phyloP scores from a whole-genome alignment of 2,113 vertebrate species.

The Baryphthengus martii region DNA sequence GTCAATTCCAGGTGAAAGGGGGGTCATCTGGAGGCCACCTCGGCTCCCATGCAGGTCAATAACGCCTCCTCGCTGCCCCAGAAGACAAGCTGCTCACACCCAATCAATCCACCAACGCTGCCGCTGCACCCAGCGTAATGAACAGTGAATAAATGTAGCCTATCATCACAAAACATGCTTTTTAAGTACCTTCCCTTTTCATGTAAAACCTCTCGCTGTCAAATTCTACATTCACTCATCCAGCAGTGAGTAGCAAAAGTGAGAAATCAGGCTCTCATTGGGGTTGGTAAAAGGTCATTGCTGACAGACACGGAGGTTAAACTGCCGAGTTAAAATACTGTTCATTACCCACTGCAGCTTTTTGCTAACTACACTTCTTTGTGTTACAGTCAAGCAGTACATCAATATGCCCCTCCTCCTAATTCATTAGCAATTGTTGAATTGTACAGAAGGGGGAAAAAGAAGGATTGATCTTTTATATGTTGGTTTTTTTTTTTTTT shows the following conservation, averaged over 20 bases:
- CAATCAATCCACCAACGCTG: slow-evolving; percentile 89
- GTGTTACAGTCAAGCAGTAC: slow-evolving; percentile 91
- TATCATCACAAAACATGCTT: slow-evolving; percentile 98
- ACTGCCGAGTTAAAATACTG: slow-evolving; percentile 99
- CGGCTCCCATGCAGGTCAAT: slow-evolving; percentile 93
- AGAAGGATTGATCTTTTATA: slow-evolving; percentile 83
- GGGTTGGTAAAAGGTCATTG: slow-evolving; percentile 99
- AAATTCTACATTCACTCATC: slow-evolving; percentile 94
- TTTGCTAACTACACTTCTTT: slow-evolving; percentile 96
- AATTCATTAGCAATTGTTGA: slow-evolving; percentile 96
- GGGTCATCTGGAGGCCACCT: slow-evolving; percentile 92
- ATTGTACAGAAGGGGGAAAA: slow-evolving; percentile 69
- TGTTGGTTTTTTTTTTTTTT: neutral
- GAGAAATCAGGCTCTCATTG: slow-evolving; percentile 94
- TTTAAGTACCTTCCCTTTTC: slow-evolving; percentile 96
- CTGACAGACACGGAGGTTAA: slow-evolving; percentile 99
- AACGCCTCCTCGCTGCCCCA: slow-evolving; percentile 82
- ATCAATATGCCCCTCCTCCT: slow-evolving; percentile 90
- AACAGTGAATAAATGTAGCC: slow-evolving; percentile 93
- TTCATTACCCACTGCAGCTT: slow-evolving; percentile 95
- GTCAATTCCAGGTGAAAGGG: slow-evolving; percentile 97
- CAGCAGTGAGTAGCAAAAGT: slow-evolving; percentile 87
- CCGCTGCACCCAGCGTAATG: slow-evolving; percentile 86
- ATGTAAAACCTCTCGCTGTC: slow-evolving; percentile 98
- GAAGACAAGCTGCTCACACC: slow-evolving; percentile 83